These are phyloP conservation scores for Octodonta nipae DNA, from an alignment of 2,888 invertebrate genomes.

Conservation along the genomic window DNA sequence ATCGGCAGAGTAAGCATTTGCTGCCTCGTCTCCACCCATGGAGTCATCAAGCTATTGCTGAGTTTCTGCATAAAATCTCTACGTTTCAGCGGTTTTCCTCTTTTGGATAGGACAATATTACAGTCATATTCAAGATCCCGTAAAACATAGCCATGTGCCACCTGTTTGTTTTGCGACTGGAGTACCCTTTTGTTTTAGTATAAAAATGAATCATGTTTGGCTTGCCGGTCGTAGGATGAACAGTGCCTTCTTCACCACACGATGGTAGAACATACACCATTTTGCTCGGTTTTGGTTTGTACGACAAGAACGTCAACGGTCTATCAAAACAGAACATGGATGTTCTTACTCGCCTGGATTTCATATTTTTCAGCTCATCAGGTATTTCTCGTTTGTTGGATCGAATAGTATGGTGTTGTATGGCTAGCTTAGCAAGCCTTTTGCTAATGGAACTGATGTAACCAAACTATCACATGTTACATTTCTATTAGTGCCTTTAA, in stretches of 20 bases:
- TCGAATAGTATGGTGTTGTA: constrained; percentile 1
- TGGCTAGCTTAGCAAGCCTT: not conserved
- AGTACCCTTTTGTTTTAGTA: not conserved
- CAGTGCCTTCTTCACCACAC: too few relatives aligned
- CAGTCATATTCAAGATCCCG: not conserved
- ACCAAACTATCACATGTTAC: constrained; percentile 1
- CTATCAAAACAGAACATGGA: not conserved
- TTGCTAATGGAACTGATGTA: not conserved
- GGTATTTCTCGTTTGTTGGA: not conserved
- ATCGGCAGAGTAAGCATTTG: too few relatives aligned
- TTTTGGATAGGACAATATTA: not conserved
- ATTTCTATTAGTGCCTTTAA: not conserved
- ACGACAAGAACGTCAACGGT: not conserved
- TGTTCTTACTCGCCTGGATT: not conserved
- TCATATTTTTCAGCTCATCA: not conserved
- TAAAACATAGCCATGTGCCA: constrained; percentile 1
- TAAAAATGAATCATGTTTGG: not conserved
- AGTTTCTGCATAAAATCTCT: too few relatives aligned
- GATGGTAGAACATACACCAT: too few relatives aligned
- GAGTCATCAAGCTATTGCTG: too few relatives aligned
- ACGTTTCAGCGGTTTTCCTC: too few relatives aligned
- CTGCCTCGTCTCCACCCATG: too few relatives aligned
- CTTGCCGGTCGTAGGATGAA: not conserved
- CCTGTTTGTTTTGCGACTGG: constrained; percentile 1
- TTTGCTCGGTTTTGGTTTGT: too few relatives aligned